These are phyloP conservation scores for Sesia apiformis DNA, from an alignment of 2,888 invertebrate genomes.

Conservation along the genomic window DNA sequence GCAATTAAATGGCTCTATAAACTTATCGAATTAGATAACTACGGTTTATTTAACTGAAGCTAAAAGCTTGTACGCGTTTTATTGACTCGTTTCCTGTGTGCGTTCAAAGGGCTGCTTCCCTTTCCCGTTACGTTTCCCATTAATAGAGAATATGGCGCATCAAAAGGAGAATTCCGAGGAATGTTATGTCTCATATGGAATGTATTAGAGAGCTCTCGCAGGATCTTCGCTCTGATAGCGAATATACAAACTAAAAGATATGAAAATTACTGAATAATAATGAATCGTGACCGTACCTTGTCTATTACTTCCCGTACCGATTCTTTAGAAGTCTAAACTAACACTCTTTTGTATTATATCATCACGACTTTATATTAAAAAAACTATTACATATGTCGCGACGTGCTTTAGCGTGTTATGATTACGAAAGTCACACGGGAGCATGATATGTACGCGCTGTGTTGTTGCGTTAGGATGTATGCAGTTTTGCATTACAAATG, in stretches of 20 bases:
- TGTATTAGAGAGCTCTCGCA: constrained; percentile 7
- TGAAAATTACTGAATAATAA: background rate
- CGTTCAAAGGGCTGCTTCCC: constrained; percentile 27
- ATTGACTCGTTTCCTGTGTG: constrained; percentile 38
- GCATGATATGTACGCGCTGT: constrained; percentile 6
- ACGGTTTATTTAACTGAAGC: background rate
- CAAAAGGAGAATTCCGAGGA: constrained; percentile 43
- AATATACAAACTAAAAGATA: too few species aligned
- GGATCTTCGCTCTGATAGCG: constrained; percentile 11
- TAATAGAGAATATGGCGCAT: constrained; percentile 51
- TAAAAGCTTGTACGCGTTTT: constrained; percentile 14
- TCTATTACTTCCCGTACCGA: background rate
- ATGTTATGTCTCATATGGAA: constrained; percentile 18
- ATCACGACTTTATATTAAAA: background rate
- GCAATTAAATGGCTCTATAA: background rate
- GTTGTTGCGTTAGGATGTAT: constrained; percentile 42
- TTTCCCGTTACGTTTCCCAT: constrained; percentile 26
- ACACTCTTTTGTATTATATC: background rate
- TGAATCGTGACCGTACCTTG: background rate
- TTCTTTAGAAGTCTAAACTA: background rate
- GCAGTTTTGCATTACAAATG: constrained; percentile 60
- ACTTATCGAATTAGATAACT: background rate
- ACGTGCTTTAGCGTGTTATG: constrained; percentile 9
- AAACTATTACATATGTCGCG: background rate
- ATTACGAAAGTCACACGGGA: constrained; percentile 20